Conservation (phyloP, 2,113 vertebrate genomes). For the Rhinogobius similis region DNA sequence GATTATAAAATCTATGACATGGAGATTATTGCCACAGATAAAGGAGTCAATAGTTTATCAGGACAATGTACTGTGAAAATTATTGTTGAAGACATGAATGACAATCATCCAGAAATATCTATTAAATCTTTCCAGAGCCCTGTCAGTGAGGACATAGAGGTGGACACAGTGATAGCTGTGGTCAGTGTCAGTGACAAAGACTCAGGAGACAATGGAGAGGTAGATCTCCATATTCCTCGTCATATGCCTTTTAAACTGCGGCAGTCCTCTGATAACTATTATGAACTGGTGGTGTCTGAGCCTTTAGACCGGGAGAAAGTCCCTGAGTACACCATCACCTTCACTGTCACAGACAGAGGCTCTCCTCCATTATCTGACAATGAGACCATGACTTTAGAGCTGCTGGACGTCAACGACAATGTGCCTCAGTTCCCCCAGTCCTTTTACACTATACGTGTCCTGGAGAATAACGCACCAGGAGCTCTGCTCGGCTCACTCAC, state of each 20-base stretch:
- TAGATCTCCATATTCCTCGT: conserved; percentile 28
- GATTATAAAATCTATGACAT: conserved; percentile 70
- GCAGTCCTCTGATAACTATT: conserved; percentile 61
- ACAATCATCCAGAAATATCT: conserved; percentile 73
- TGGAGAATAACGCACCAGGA: conserved; percentile 78
- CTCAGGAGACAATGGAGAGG: conserved; percentile 63
- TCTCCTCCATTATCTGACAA: conserved; percentile 72
- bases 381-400: conserved; percentile 72
- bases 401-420: conserved; percentile 77
- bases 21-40: conserved; percentile 70
- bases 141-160: conserved; percentile 42
- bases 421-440: conserved; percentile 69
- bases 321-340: conserved; percentile 71
- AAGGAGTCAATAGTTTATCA: conserved; percentile 60
- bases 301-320: conserved; percentile 71
- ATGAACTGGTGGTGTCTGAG: conserved; percentile 67
- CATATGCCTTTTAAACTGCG: conserved; percentile 54
- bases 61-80: conserved; percentile 76
- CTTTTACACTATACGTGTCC: conserved; percentile 65
- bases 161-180: conserved; percentile 56
- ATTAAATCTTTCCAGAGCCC: conserved; percentile 67
- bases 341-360: conserved; percentile 71
- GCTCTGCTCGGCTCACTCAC: conserved; percentile 62
- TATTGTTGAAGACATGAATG: conserved; percentile 75
- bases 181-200: conserved; percentile 67